Evolutionary conservation across 2,888 invertebrate species (phyloP).

Genomic region (Aphidius colemani): DNA sequence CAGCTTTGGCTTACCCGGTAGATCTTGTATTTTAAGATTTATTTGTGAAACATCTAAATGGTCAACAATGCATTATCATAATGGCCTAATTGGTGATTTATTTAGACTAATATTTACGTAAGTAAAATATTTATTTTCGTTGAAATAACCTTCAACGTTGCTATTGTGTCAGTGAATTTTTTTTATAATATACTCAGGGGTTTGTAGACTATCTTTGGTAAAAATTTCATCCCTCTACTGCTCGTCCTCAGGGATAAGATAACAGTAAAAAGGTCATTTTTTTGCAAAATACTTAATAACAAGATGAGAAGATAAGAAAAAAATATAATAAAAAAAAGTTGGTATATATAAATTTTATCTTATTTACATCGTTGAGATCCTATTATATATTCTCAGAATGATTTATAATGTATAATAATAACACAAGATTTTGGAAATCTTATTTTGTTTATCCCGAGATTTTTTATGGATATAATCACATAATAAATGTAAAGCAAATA

Average conservation of each 20-base stretch:
- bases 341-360: not conserved
- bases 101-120: constrained; percentile 53
- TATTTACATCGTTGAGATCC: too few relatives aligned
- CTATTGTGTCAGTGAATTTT: constrained; percentile 18
- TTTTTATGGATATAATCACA: too few relatives aligned
- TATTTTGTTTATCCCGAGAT: too few relatives aligned
- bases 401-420: too few relatives aligned
- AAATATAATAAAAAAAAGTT: not conserved
- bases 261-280: too few relatives aligned
- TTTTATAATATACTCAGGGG: not conserved
- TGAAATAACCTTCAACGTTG: not conserved
- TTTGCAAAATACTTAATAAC: not conserved
- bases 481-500: too few relatives aligned
- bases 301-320: not conserved
- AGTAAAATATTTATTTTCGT: constrained; percentile 34
- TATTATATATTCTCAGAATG: too few relatives aligned
- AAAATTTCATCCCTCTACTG: too few relatives aligned
- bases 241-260: too few relatives aligned
- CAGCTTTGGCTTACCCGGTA: constrained; percentile 52
- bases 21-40: constrained; percentile 50
- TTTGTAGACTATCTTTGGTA: too few relatives aligned
- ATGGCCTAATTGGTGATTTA: constrained; percentile 53
- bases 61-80: constrained; percentile 41
- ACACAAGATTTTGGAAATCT: too few relatives aligned
- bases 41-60: constrained; percentile 52